These are phyloP conservation scores for Drosophila bipectinata DNA, from an alignment of 1,140 invertebrate species.

Conservation along the genomic window DNA sequence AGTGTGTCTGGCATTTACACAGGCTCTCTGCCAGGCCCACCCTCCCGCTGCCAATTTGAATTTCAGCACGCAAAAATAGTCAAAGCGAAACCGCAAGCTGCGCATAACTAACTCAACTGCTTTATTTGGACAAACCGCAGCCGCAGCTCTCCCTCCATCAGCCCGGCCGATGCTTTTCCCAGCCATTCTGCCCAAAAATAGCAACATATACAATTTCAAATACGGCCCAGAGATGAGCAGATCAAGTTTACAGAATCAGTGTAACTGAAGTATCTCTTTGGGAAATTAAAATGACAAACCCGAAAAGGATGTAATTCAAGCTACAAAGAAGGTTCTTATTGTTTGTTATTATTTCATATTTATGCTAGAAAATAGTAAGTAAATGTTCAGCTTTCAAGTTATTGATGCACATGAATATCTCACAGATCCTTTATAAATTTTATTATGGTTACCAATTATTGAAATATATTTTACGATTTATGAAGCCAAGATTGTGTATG, in stretches of 20 bases:
- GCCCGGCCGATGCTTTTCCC: not conserved
- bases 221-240: slow-evolving; percentile 32
- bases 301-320: not conserved
- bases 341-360: not conserved
- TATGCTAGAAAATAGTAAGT: not conserved
- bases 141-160: slow-evolving; percentile 4
- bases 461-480: not conserved
- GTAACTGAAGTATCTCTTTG: not conserved
- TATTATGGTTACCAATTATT: not conserved
- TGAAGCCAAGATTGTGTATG: not conserved
- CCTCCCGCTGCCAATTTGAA: slow-evolving; percentile 8
- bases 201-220: slow-evolving; percentile 57
- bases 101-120: slow-evolving; percentile 79
- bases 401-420: no score
- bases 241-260: not conserved
- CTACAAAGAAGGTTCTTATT: not conserved
- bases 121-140: slow-evolving; percentile 73
- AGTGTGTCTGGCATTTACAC: slow-evolving; percentile 60
- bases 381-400: no score
- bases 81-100: slow-evolving; percentile 78
- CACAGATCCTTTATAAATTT: not conserved
- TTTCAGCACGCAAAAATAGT: slow-evolving; percentile 72
- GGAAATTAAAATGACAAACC: not conserved
- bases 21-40: slow-evolving; percentile 1
- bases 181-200: slow-evolving; percentile 22